These are phyloP conservation scores for Drosophila algonquin DNA, from an alignment of 2,888 invertebrate species.

Conservation along the genomic window DNA sequence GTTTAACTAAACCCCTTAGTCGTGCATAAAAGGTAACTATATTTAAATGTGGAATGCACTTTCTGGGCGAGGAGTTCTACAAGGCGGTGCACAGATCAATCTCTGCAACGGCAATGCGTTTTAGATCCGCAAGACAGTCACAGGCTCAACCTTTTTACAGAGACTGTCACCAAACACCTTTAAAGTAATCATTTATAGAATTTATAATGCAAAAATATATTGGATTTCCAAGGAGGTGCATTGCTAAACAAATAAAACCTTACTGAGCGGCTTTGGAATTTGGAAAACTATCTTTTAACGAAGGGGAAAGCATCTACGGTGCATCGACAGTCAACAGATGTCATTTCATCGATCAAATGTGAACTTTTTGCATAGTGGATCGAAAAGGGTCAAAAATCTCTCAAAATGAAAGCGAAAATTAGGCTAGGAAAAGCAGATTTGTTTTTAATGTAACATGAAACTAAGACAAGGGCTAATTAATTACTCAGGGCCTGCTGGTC, in stretches of 20 bases:
- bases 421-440: slow-evolving; percentile 6
- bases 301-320: too few species aligned
- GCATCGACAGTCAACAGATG: too few species aligned
- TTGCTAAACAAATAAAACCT: too few species aligned
- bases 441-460: slow-evolving; percentile 50
- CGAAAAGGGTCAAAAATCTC: neutral
- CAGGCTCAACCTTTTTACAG: too few species aligned
- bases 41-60: neutral
- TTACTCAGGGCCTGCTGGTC: slow-evolving; percentile 53
- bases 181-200: neutral
- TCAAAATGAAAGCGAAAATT: neutral
- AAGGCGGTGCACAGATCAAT: too few species aligned
- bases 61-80: neutral
- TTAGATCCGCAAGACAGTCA: too few species aligned
- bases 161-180: too few species aligned
- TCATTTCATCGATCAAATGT: neutral
- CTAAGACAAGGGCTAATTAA: slow-evolving; percentile 39
- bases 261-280: too few species aligned
- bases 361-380: neutral
- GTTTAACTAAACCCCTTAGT: slow-evolving; percentile 37
- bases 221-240: neutral
- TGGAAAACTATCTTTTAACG: too few species aligned
- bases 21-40: slow-evolving; percentile 24
- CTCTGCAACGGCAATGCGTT: too few species aligned
- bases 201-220: slow-evolving; percentile 14